Percentiles rank a stretch among this genome's conserved stretches.
phyloP scores from a whole-genome alignment of 2,797 vertebrate genomes.

The Anguilla marmorata region DNA sequence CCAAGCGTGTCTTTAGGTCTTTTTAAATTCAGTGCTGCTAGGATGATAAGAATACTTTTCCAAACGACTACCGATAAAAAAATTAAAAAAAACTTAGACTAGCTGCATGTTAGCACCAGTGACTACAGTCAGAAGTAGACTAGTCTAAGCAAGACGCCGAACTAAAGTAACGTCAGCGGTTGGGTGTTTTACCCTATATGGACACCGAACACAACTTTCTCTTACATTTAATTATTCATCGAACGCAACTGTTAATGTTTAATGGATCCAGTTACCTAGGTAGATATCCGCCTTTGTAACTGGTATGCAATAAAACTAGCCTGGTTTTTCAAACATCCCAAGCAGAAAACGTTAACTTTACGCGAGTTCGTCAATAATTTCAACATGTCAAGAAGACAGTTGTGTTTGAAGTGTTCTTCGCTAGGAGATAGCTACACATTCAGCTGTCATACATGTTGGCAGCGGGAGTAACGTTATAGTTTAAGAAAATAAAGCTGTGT shows the following conservation, averaged over 20 bases:
- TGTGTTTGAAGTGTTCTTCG: not conserved
- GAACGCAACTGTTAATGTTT: slow-evolving; percentile 11
- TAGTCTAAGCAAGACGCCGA: not conserved
- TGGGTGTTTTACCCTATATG: not conserved
- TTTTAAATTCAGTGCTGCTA: not conserved
- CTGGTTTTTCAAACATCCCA: not conserved
- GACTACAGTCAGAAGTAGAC: not conserved
- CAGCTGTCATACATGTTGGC: not conserved
- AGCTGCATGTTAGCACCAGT: not conserved
- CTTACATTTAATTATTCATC: slow-evolving; percentile 11
- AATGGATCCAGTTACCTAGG: not conserved
- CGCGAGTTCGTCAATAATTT: not conserved
- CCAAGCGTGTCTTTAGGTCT: not conserved
- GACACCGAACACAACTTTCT: slow-evolving; percentile 11
- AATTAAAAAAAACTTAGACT: not conserved
- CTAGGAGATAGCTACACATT: not conserved
- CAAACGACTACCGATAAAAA: not conserved
- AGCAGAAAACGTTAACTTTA: not conserved
- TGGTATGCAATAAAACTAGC: not conserved
- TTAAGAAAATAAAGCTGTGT: not conserved
- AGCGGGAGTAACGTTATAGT: not conserved
- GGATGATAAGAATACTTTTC: not conserved
- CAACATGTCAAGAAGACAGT: not conserved
- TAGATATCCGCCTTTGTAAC: not conserved
- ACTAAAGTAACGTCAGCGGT: not conserved